Evolutionary conservation across 1,140 invertebrate genomes (phyloP), one percentile per base, ranked within the genome.

Genomic region (Caenorhabditis latens): DNA sequence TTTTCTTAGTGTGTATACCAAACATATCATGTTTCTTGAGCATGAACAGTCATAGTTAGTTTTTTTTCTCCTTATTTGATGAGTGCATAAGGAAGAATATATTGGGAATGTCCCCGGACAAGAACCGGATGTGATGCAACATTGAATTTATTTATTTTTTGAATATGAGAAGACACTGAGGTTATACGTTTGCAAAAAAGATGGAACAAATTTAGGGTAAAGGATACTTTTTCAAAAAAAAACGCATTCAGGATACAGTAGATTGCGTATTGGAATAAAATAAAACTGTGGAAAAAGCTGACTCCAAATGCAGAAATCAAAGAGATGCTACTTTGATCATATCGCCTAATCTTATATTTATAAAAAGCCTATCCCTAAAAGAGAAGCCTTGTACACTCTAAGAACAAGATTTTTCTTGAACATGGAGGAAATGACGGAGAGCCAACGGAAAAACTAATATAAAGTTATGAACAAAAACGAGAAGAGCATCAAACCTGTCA

Each of bases 81-180:
- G 71, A 79, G 46, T 79, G 71, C 71, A 79, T 79, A 79, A 79
- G 65, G 42, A 71, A 46, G 46, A 79, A 79, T 46, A 79, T 50
- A 46, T 79, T 79, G 43, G 43, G 46, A 79, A 79, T 79, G 71
- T 79, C 71, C 71, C 14, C 7, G 8, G 11, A 50, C 2, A n/a
- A n/a, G 8, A 79, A 50, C 71, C 71, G 71, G 71, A 79, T 79
- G 71, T 79, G 71, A 79, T 79, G 71, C 50, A 40, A 50, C 2
- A 50, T 13, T 4, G 61, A 63, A 63, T 63, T 63, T 63, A 63
- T 13, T 63, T 32, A 53, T 53, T 21, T 13, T 21, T 21, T 40
- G 7, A 71, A 43, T 16, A 16, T 9, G 46, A 46, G 40, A 13
- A 19, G 21, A 13, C 24, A 40, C n/a, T 65, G 11, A 40, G 32